These are phyloP conservation scores for Ectropis grisescens DNA, from an alignment of 1,140 invertebrate species.

Conservation along the genomic window DNA sequence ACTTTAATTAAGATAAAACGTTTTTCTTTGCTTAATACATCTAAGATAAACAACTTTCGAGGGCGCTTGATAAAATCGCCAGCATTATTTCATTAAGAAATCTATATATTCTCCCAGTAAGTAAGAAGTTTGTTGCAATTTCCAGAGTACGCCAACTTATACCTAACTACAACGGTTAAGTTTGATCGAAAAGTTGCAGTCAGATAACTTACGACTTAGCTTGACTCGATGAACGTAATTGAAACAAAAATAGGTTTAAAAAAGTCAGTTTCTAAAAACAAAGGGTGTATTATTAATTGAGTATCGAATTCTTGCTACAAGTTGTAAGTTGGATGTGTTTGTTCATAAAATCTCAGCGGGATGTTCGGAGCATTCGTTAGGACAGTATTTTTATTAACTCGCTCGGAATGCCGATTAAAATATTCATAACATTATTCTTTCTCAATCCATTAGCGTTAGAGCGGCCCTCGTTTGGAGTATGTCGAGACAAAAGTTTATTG, in stretches of 20 bases:
- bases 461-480: conserved; percentile 9
- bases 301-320: conserved; percentile 30
- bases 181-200: conserved; percentile 11
- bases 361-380: conserved; percentile 41
- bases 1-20: too few relatives aligned
- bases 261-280: too few relatives aligned
- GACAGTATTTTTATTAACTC: conserved; percentile 58
- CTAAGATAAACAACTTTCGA: too few relatives aligned
- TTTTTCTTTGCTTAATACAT: too few relatives aligned
- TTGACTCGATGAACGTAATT: too few relatives aligned
- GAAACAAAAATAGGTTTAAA: too few relatives aligned
- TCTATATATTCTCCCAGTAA: conserved; percentile 17
- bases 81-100: too few relatives aligned
- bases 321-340: conserved; percentile 44
- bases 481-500: conserved; percentile 11
- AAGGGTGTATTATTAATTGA: conserved; percentile 1
- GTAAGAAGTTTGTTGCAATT: conserved; percentile 16
- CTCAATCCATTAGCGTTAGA: conserved; percentile 32
- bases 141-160: conserved; percentile 11
- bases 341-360: conserved; percentile 51
- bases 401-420: conserved; percentile 49
- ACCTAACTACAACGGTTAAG: conserved; percentile 8
- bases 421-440: conserved; percentile 49
- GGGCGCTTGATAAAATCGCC: too few relatives aligned
- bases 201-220: conserved; percentile 5